Conservation (phyloP, 1,140 invertebrate genomes). For the Monomorium pharaonis region DNA sequence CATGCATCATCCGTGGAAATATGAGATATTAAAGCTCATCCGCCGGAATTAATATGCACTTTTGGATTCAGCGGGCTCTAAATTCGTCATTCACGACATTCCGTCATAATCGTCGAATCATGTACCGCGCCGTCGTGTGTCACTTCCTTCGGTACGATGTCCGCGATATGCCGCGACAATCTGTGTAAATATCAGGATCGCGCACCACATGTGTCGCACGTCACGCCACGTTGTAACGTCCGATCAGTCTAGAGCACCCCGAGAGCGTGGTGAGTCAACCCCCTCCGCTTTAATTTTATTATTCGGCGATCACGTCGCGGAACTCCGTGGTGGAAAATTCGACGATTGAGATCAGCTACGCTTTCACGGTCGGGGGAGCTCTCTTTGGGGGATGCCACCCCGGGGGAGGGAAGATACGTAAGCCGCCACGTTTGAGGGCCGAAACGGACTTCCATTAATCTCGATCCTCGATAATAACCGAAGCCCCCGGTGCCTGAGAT, state of each 20-base stretch:
- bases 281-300: conserved; percentile 25
- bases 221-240: background rate
- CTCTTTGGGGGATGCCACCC: background rate
- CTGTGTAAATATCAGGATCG: background rate
- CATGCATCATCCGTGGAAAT: background rate
- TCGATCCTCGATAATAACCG: conserved; percentile 57
- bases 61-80: background rate
- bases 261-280: background rate
- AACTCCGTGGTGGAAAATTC: conserved; percentile 16
- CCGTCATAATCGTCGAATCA: background rate
- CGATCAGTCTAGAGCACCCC: background rate
- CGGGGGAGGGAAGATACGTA: background rate
- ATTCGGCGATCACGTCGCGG: conserved; percentile 12
- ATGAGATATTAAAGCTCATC: background rate
- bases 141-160: background rate
- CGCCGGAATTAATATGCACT: background rate
- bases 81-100: background rate
- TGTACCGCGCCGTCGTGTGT: background rate
- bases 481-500: conserved; percentile 15
- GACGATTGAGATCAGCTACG: background rate
- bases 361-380: conserved; percentile 7
- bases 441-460: conserved; percentile 51
- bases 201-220: background rate
- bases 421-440: background rate
- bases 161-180: background rate